Percentiles rank a stretch among this genome's conserved stretches.
phyloP scores from a whole-genome alignment of 1,140 invertebrate species.

The Phocides pigmalion region DNA sequence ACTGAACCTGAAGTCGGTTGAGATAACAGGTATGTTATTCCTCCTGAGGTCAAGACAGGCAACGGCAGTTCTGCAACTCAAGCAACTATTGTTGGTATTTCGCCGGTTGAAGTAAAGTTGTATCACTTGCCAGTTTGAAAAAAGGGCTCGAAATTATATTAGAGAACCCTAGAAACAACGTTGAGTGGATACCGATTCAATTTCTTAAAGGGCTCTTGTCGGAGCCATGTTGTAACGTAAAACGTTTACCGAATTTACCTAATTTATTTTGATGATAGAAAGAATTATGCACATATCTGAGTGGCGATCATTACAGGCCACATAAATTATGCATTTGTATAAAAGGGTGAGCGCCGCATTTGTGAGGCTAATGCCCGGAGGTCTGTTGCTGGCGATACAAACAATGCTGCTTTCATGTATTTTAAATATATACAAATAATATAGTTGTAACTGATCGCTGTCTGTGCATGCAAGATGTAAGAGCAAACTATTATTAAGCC shows the following conservation, averaged over 20 bases:
- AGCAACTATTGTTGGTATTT: no score
- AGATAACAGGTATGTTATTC: no score
- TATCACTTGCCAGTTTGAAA: no score
- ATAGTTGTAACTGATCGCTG: no score
- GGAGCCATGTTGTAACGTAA: background rate
- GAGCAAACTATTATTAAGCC: no score
- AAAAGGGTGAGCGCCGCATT: conserved; percentile 34
- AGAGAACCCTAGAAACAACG: background rate
- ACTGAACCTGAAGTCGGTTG: no score
- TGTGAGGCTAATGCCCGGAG: conserved; percentile 31
- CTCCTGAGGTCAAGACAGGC: no score
- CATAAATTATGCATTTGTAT: conserved; percentile 35
- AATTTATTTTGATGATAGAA: conserved; percentile 51
- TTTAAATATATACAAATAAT: conserved; percentile 13
- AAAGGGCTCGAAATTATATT: background rate
- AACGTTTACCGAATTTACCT: conserved; percentile 45
- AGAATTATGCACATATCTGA: conserved; percentile 48
- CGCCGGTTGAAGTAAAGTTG: no score
- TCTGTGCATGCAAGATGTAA: no score
- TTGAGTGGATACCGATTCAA: background rate
- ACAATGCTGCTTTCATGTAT: conserved; percentile 13
- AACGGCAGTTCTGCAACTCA: no score
- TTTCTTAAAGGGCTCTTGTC: conserved; percentile 2
- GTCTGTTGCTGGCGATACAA: background rate
- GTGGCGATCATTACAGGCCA: conserved; percentile 36